Percentiles rank a stretch among this genome's conserved stretches.
phyloP scores from a whole-genome alignment of 2,113 vertebrate species.

The Toxotes chatareus region DNA sequence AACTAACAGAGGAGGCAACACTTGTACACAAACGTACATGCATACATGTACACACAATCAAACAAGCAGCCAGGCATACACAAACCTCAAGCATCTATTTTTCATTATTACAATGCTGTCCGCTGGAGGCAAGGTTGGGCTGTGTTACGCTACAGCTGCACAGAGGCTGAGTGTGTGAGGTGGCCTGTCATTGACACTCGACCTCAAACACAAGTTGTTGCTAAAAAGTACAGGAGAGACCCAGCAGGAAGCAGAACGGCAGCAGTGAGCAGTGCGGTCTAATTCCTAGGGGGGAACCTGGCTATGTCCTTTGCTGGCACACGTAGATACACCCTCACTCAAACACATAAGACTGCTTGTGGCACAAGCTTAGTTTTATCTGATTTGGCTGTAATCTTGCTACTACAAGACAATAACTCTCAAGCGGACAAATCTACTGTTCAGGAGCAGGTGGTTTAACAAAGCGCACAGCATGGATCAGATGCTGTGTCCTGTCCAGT shows the following conservation, averaged over 20 bases:
- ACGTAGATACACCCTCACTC: slow-evolving; percentile 23
- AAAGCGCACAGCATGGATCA: slow-evolving; percentile 11
- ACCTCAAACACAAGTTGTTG: slow-evolving; percentile 57
- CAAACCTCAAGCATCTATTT: slow-evolving; percentile 63
- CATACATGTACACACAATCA: slow-evolving; percentile 11
- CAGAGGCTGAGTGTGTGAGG: slow-evolving; percentile 51
- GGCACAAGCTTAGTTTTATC: slow-evolving; percentile 59
- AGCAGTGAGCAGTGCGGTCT: slow-evolving; percentile 23
- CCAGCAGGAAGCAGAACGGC: slow-evolving; percentile 38
- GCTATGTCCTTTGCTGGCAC: slow-evolving; percentile 51
- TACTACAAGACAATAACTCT: slow-evolving; percentile 50
- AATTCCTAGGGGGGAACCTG: slow-evolving; percentile 49
- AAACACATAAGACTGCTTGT: slow-evolving; percentile 36
- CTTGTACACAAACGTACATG: not conserved
- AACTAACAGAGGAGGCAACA: slow-evolving; percentile 42
- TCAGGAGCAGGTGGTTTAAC: slow-evolving; percentile 40
- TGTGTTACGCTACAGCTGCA: slow-evolving; percentile 47
- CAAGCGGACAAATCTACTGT: slow-evolving; percentile 35
- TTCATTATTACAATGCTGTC: slow-evolving; percentile 68
- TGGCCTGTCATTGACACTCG: slow-evolving; percentile 70
- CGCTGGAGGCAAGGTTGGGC: slow-evolving; percentile 70
- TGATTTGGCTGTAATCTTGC: slow-evolving; percentile 55
- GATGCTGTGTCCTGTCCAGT: slow-evolving; percentile 33
- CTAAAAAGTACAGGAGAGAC: slow-evolving; percentile 55
- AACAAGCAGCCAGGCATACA: slow-evolving; percentile 30